A percentile compares a stretch with the other conserved stretches of the same genome.
Conservation (phyloP, 2,113 vertebrate species). For the Entelurus aequoreus region DNA sequence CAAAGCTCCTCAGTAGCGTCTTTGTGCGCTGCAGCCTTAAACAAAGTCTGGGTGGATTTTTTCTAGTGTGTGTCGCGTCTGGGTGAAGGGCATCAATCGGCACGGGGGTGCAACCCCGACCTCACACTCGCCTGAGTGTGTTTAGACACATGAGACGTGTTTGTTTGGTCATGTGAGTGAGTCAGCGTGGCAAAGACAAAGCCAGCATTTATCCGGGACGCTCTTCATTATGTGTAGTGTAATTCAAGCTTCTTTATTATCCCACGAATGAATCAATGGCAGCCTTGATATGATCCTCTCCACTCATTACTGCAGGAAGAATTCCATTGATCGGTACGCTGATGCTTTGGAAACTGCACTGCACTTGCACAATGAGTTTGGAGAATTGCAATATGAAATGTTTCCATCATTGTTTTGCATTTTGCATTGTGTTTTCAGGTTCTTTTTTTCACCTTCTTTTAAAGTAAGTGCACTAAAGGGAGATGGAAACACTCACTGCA, state of each 20-base stretch:
- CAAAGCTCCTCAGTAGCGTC: conserved; percentile 17
- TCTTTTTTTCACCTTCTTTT: not conserved
- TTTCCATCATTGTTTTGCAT: no score
- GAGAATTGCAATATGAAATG: not conserved
- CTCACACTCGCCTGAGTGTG: conserved; percentile 48
- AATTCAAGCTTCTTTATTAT: conserved; percentile 46
- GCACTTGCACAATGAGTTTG: not conserved
- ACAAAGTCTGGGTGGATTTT: conserved; percentile 55
- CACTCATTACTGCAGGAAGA: conserved; percentile 52
- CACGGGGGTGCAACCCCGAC: conserved; percentile 5
- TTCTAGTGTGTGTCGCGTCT: conserved; percentile 23
- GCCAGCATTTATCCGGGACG: conserved; percentile 32
- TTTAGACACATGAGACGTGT: conserved; percentile 64
- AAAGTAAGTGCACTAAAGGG: conserved; percentile 7
- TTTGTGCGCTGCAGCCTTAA: conserved; percentile 37
- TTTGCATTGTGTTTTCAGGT: not conserved
- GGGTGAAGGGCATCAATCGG: conserved; percentile 4
- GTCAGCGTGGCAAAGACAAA: conserved; percentile 33
- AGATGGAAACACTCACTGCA: not conserved
- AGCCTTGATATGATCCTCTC: conserved; percentile 60
- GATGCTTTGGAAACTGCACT: conserved; percentile 37
- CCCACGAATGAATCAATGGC: conserved; percentile 59
- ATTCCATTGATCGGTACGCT: conserved; percentile 57
- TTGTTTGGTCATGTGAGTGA: conserved; percentile 17
- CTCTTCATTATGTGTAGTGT: conserved; percentile 57